Percentiles rank a stretch among this genome's conserved stretches.
Conservation (phyloP, 2,797 vertebrate genomes). For the Todus mexicanus region DNA sequence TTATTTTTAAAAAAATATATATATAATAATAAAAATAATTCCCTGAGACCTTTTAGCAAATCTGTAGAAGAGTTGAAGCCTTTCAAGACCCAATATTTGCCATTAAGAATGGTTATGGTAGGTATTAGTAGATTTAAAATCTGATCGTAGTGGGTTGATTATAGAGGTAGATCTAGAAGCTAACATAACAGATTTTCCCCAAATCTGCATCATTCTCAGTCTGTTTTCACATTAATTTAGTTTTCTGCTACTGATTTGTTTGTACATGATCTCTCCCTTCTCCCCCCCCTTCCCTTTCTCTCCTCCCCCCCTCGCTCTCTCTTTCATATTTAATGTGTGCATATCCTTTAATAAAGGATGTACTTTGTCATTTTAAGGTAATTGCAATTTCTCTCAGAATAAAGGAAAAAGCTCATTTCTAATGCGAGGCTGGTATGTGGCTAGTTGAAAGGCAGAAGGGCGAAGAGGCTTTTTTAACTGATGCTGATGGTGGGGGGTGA, state of each 20-base stretch:
- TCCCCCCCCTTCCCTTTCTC: background rate
- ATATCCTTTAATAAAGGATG: constrained; percentile 70
- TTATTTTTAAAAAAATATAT: constrained; percentile 26
- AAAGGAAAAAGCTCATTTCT: constrained; percentile 68
- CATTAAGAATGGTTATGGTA: constrained; percentile 98
- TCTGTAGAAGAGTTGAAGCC: constrained; percentile 82
- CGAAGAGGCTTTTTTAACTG: constrained; percentile 24
- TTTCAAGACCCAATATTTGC: constrained; percentile 80
- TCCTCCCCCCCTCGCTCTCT: background rate
- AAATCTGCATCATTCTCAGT: constrained; percentile 75
- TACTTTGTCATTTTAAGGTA: constrained; percentile 74
- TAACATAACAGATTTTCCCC: constrained; percentile 65
- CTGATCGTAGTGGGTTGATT: constrained; percentile 65
- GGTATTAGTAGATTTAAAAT: constrained; percentile 83
- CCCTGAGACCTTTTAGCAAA: constrained; percentile 76
- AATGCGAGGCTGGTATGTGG: constrained; percentile 60
- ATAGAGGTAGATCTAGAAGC: constrained; percentile 56
- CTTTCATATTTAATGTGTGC: constrained; percentile 61
- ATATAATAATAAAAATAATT: constrained; percentile 60
- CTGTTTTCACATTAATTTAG: constrained; percentile 75
- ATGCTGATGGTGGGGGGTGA: constrained; percentile 23
- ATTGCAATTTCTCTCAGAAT: constrained; percentile 72
- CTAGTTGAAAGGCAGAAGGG: constrained; percentile 62
- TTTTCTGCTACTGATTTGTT: constrained; percentile 72
- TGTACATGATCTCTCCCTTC: constrained; percentile 73